These are phyloP conservation scores for Spodoptera litura DNA, from an alignment of 1,140 invertebrate genomes.

Conservation along the genomic window DNA sequence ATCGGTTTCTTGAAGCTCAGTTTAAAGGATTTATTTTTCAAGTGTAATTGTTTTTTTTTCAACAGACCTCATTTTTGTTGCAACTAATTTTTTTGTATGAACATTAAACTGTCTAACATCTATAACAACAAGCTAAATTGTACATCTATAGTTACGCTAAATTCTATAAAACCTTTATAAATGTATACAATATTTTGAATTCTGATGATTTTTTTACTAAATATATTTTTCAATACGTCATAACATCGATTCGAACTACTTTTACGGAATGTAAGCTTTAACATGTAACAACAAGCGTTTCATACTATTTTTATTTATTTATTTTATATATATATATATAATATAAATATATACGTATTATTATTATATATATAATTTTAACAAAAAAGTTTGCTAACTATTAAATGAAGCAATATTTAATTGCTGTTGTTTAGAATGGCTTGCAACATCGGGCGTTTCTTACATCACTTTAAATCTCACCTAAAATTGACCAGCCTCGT, in stretches of 20 bases:
- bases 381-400: slow-evolving; percentile 39
- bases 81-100: slow-evolving; percentile 68
- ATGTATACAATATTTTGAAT: slow-evolving; percentile 76
- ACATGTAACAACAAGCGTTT: slow-evolving; percentile 78
- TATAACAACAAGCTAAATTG: slow-evolving; percentile 76
- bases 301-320: slow-evolving; percentile 56
- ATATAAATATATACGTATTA: slow-evolving; percentile 12
- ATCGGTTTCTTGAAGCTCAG: slow-evolving; percentile 74
- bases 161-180: slow-evolving; percentile 80
- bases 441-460: slow-evolving; percentile 20
- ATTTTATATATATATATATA: slow-evolving; percentile 2
- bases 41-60: slow-evolving; percentile 45
- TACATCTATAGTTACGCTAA: slow-evolving; percentile 63
- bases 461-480: slow-evolving; percentile 50
- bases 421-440: slow-evolving; percentile 21
- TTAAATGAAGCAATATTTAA: slow-evolving; percentile 6
- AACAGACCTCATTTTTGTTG: slow-evolving; percentile 48
- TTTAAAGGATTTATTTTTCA: slow-evolving; percentile 54
- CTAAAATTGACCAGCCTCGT: slow-evolving; percentile 72
- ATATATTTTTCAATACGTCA: slow-evolving; percentile 46
- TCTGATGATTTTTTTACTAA: slow-evolving; percentile 56
- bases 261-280: slow-evolving; percentile 71
- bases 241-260: slow-evolving; percentile 57
- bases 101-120: slow-evolving; percentile 70
- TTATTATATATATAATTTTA: slow-evolving; percentile 23